Evolutionary conservation across 2,888 invertebrate species (phyloP).

Genomic region (Leptinotarsa juncta): DNA sequence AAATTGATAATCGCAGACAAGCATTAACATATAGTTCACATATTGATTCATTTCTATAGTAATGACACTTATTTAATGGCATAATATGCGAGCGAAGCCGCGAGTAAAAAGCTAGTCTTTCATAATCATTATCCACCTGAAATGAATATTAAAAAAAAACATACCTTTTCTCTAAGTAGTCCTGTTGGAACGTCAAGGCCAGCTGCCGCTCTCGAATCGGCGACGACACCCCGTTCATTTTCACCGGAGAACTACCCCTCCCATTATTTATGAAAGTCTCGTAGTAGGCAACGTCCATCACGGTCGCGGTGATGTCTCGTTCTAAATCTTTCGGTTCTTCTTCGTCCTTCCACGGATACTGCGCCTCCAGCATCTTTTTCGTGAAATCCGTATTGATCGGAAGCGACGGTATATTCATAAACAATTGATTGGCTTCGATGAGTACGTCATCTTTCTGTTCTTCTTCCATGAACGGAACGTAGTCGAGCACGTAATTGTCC

Average conservation of each 20-base stretch:
- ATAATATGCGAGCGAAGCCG: too few species aligned
- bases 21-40: too few species aligned
- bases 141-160: too few species aligned
- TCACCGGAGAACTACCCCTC: too few species aligned
- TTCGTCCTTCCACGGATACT: constrained; percentile 67
- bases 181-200: constrained; percentile 44
- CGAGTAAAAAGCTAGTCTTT: too few species aligned
- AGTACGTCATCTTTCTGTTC: constrained; percentile 39
- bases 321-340: constrained; percentile 79
- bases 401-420: constrained; percentile 8
- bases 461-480: constrained; percentile 48
- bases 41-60: too few species aligned
- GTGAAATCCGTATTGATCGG: constrained; percentile 57
- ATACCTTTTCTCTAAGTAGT: constrained; percentile 35
- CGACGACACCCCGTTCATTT: neutral
- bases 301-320: constrained; percentile 70
- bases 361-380: constrained; percentile 65
- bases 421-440: neutral
- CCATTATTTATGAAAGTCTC: constrained; percentile 70
- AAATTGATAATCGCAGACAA: too few species aligned
- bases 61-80: too few species aligned
- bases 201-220: constrained; percentile 6
- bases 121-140: too few species aligned
- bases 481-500: constrained; percentile 55
- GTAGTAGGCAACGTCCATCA: constrained; percentile 79